A percentile compares a stretch with the other conserved stretches of the same genome.
Evolutionary conservation across 2,797 vertebrate genomes (phyloP).

Genomic region (Etheostoma nigrum): DNA sequence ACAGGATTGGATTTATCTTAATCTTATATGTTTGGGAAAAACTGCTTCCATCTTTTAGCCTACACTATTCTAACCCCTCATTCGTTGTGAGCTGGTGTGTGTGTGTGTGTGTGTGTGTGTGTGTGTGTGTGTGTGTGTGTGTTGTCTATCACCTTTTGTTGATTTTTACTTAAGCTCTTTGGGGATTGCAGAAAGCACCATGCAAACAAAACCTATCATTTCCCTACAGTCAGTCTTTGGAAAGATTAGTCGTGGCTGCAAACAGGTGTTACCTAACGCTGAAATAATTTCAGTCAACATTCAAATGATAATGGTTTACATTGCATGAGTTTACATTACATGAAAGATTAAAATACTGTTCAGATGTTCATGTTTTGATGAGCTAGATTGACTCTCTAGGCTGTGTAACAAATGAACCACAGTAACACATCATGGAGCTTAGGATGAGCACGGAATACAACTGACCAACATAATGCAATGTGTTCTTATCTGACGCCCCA

Average conservation of each 20-base stretch:
- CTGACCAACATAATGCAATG: neutral
- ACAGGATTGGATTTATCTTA: neutral
- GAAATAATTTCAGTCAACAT: constrained; percentile 36
- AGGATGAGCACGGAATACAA: neutral
- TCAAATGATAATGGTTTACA: constrained; percentile 14
- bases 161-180: constrained; percentile 48
- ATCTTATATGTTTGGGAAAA: neutral
- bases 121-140: constrained; percentile 12
- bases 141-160: constrained; percentile 53
- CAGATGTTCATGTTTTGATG: neutral
- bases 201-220: constrained; percentile 66
- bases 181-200: constrained; percentile 49
- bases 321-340: neutral
- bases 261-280: constrained; percentile 33
- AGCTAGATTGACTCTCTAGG: neutral
- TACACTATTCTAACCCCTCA: neutral
- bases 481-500: constrained; percentile 16
- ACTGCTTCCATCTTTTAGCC: neutral
- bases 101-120: constrained; percentile 7
- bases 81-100: neutral
- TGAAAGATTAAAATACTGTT: neutral
- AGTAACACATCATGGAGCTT: neutral
- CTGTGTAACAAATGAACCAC: neutral
- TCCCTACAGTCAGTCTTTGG: constrained; percentile 52
- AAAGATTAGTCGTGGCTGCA: constrained; percentile 45